These are phyloP conservation scores for Limonius californicus DNA, from an alignment of 1,140 invertebrate species.

Conservation along the genomic window DNA sequence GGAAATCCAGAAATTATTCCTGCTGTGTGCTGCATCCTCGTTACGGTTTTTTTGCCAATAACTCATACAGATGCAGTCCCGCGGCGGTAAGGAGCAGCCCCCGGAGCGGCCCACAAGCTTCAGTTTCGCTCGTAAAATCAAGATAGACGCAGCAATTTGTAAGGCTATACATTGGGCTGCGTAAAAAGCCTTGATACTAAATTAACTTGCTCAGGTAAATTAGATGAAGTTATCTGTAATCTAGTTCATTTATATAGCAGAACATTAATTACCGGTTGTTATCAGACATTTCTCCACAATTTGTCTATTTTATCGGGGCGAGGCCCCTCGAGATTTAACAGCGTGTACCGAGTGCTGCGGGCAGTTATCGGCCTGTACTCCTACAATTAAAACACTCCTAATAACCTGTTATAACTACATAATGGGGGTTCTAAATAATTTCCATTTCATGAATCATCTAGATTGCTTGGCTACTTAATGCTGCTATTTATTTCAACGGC, in stretches of 20 bases:
- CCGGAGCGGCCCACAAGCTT: no score
- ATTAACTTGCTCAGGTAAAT: constrained; percentile 1
- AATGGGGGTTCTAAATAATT: neutral
- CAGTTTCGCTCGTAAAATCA: neutral
- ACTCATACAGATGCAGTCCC: no score
- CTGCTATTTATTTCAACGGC: no score
- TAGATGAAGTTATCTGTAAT: neutral
- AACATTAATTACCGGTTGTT: constrained; percentile 3
- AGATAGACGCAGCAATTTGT: neutral
- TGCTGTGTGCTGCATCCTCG: no score
- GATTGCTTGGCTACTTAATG: no score
- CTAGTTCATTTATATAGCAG: neutral
- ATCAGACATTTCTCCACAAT: constrained; percentile 8
- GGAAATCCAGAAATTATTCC: no score
- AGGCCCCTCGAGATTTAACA: neutral
- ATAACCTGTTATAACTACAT: no score
- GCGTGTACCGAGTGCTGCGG: neutral
- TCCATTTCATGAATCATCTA: no score
- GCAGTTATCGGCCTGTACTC: neutral
- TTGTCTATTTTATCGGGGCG: constrained; percentile 3
- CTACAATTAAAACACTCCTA: neutral
- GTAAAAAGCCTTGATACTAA: neutral
- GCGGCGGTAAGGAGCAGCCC: no score
- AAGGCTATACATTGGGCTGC: neutral
- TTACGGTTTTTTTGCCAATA: no score